Evolutionary conservation across 1,140 invertebrate genomes (phyloP), one percentile per base, ranked within the genome.

Genomic region (Dreissena rostriformis): DNA sequence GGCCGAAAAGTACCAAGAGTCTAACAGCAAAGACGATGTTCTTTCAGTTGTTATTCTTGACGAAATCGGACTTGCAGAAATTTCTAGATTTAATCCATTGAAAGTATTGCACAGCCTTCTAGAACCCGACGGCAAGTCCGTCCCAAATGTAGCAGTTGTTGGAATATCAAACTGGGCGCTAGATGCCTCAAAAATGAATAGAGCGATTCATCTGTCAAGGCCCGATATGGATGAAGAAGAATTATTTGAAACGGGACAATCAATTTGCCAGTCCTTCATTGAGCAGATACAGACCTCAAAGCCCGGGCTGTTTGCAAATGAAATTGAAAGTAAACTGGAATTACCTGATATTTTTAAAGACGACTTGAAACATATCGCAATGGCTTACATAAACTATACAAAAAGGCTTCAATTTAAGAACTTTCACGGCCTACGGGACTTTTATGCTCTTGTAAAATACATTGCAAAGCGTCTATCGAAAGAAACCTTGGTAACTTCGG

Each of bases 361-460:
- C 4, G 39, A 39, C 39, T 39, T 39, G 39, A 8, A 39, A 39
- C 39, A 39, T 39, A 73, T 91, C 11, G 86, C 90, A 53, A 19
- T 65, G 0, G 87, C 87, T n/a, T 91, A 89, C 76, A 75, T 26
- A 39, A 51, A 71, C n/a, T 89, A 90, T 74, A 75, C 57, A 29
- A 29, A 72, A 49, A n/a, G 85, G 14, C 86, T 89, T 63, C 75
- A 70, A 19, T 88, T 89, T 53, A 72, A 82, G 72, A 87, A 91
- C 70, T 91, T 90, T 72, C 90, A 91, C 85, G 91, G 91, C 15
- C 77, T 91, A 1, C 81, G 91, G 26, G 91, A 91, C 57, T 91
- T 84, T 66, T 91, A 91, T 67, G 88, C 90, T 12, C 65, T 91
- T 17, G 86, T 89, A 14, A 91, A 91, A 86, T 89, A 88, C 75